Base-by-base conservation (phyloP, 1,140 invertebrate species). In the Acyrthosiphon pisum region DNA sequence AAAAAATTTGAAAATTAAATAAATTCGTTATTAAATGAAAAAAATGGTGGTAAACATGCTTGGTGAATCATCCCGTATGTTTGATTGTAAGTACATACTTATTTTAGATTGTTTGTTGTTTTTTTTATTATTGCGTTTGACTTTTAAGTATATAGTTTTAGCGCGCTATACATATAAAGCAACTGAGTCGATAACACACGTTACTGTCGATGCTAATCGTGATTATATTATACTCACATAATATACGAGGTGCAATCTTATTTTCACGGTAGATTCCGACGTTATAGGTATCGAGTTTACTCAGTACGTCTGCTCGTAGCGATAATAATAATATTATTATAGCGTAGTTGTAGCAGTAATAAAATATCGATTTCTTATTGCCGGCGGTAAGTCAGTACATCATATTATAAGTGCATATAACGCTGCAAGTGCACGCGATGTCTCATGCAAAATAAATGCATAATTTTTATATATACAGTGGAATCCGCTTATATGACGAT, bases 311-410 rank as follows among this genome's bases (percentile, higher is more conserved):
- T 87, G 44, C 30, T 87, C 26, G 14, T 48, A 20, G 14, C 26
- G 84, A 87, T 87, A 48, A 87, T 46, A 18, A 46, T 30, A 8
- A 46, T 30, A 46, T n/a, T 30, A 87, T 87, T n/a, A 87, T 87
- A 46, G 18, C 14, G n/a, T 76, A 76, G 4, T 76, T 76, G 60
- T 76, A 76, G 18, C 6, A 35, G 30, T 87, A 14, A 48, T 48
- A 7, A 48, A 87, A 46, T 87, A 46, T 87, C 30, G 84, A 23
- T 87, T 30, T 87, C 84, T 46, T 86, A 44, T 87, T 87, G n/a
- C 44, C 14, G 4, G n/a, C 11, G 23, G 44, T 87, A 84, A 87
- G 44, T 44, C 30, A 23, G 44, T 18, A n/a, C 23, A 84, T 35
- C 30, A n/a, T 76, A 30, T 56, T 9, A 68, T 20, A 76, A 76